Conservation (phyloP, 1,140 invertebrate genomes). For the Littorina saxatilis region DNA sequence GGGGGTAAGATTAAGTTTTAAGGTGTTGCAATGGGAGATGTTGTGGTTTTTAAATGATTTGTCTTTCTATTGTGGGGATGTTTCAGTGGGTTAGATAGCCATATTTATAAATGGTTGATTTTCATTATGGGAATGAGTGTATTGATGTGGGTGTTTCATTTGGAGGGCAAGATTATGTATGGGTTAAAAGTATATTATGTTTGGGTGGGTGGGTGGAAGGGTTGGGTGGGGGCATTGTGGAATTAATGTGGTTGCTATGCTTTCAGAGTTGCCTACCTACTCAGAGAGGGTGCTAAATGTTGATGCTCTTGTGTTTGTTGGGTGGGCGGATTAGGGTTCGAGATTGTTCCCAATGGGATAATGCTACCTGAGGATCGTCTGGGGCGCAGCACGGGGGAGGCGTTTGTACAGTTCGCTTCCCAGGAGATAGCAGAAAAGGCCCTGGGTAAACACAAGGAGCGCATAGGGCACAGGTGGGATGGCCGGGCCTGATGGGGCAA, state of each 20-base stretch:
- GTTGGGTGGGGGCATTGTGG: slow-evolving; percentile 31
- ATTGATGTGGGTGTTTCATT: no score
- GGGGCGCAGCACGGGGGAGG: slow-evolving; percentile 97
- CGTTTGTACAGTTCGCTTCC: slow-evolving; percentile 97
- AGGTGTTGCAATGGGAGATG: no score
- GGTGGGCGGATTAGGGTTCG: slow-evolving; percentile 84
- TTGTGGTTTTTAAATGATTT: no score
- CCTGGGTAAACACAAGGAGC: slow-evolving; percentile 98
- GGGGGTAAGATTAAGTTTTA: no score
- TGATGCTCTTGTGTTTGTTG: slow-evolving; percentile 52
- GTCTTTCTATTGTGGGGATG: no score
- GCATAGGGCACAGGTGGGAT: slow-evolving; percentile 99
- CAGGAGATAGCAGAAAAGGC: slow-evolving; percentile 96
- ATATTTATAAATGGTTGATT: no score
- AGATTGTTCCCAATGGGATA: slow-evolving; percentile 96
- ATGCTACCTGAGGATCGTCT: slow-evolving; percentile 94
- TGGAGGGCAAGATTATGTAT: no score
- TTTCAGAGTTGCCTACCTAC: slow-evolving; percentile 36
- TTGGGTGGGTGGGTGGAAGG: no score
- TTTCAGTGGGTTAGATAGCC: no score
- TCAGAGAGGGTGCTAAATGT: slow-evolving; percentile 29
- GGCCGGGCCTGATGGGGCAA: slow-evolving; percentile 45
- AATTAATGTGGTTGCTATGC: slow-evolving; percentile 30
- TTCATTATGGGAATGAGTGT: no score
- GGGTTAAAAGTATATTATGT: no score